Conservation (phyloP, 2,113 vertebrate species). For the Ochotona curzoniae region DNA sequence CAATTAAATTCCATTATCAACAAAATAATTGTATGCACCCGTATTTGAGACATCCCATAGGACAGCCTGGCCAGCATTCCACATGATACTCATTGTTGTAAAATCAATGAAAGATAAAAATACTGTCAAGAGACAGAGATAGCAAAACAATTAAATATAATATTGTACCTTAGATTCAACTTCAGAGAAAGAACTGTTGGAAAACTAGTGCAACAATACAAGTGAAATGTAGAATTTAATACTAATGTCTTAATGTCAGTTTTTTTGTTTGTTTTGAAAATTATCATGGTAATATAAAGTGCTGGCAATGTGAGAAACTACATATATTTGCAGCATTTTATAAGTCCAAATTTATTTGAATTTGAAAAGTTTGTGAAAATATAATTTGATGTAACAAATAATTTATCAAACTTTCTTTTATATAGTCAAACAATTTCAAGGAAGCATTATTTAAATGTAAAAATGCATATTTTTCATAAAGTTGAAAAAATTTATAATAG, state of each 20-base stretch:
- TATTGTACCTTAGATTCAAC: neutral
- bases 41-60: neutral
- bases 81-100: neutral
- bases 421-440: neutral
- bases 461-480: neutral
- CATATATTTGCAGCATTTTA: neutral
- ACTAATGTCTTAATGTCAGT: neutral
- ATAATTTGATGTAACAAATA: neutral
- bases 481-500: neutral
- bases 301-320: neutral
- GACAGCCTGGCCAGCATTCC: neutral
- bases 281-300: neutral
- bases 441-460: neutral
- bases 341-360: slow-evolving; percentile 37
- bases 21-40: neutral
- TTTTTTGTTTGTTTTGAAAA: neutral
- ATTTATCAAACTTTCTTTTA: neutral
- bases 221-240: neutral
- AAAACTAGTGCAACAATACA: neutral
- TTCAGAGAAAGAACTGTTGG: neutral
- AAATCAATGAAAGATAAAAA: neutral
- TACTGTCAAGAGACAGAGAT: neutral
- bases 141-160: neutral
- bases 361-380: neutral
- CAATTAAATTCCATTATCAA: too few species aligned